These are phyloP conservation scores for Trichopoda pennipes DNA, from an alignment of 2,888 invertebrate genomes.

Conservation along the genomic window DNA sequence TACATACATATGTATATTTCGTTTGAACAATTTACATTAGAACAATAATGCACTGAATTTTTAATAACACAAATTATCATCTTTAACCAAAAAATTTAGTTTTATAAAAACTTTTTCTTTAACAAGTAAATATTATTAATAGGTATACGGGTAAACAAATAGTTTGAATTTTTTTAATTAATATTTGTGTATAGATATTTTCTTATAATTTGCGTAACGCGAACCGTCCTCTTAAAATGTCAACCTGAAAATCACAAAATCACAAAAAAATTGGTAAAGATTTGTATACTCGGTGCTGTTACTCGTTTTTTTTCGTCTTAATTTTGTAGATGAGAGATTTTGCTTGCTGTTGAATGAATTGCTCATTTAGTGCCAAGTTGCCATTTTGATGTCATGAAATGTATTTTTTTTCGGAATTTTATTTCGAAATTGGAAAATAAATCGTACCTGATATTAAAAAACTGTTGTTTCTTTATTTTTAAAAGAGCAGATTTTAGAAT, in stretches of 20 bases:
- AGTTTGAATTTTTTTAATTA: constrained; percentile 18
- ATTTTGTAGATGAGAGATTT: constrained; percentile 37
- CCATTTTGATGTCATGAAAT: background rate
- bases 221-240: constrained; percentile 55
- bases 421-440: no score
- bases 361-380: constrained; percentile 14
- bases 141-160: background rate
- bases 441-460: no score
- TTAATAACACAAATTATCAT: background rate
- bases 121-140: background rate
- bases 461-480: no score
- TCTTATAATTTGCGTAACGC: constrained; percentile 44
- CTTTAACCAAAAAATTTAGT: background rate
- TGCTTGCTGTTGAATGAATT: constrained; percentile 46
- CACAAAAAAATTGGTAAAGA: no score
- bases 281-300: background rate
- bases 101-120: background rate
- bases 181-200: constrained; percentile 1
- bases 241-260: constrained; percentile 25
- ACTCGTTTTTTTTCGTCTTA: constrained; percentile 29
- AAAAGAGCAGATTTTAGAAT: no score
- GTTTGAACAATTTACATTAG: constrained; percentile 17
- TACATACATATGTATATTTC: no score
- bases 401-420: no score
- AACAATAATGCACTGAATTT: background rate